Evolutionary conservation across 2,888 invertebrate species (phyloP), one percentile per base, ranked within the genome.

Genomic region (Melolontha melolontha): DNA sequence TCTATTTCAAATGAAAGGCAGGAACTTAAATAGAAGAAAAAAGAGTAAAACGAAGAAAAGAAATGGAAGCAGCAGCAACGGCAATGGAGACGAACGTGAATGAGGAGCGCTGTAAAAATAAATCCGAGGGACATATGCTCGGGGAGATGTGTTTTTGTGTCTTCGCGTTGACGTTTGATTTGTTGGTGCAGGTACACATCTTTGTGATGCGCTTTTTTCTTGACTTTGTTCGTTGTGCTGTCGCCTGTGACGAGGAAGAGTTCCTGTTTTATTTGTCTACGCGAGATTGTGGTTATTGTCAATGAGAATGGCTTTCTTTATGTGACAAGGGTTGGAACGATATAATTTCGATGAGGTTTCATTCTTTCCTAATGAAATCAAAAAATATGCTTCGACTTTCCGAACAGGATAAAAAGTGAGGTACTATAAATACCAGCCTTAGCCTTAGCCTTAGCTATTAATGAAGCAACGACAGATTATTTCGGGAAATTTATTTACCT

Each of bases 101-200:
- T 17, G 47, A 14, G 14, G 47, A 14, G 47, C 47, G 10, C 41
- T 17, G 57, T 57, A 57, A 57, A 57, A 57, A 57, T 57, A 57
- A 57, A 57, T 57, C 57, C 27, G 57, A 27, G 57, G 57, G 57
- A 57, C 57, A 57, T 57, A 42, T 57, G 57, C 41, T 41, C 11
- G 41, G 39, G n/a, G 29, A 64, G 39, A 51, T 64, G 64, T 51
- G 22, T 51, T 64, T 64, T 51, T 64, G 51, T 40, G 64, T 64
- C 49, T 10, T 14, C 52, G 22, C 27, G 51, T 51, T 64, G 64
- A 64, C 64, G 52, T 64, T 64, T 64, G 64, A 64, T 64, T 64
- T 64, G 64, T 51, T 51, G 64, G 51, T 64, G 64, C 64, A 64
- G 64, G 64, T 64, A 64, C 41, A 44, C 14, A 29, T 27, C 41